These are phyloP conservation scores for Megalops atlanticus DNA, from an alignment of 2,113 vertebrate genomes.

Conservation along the genomic window DNA sequence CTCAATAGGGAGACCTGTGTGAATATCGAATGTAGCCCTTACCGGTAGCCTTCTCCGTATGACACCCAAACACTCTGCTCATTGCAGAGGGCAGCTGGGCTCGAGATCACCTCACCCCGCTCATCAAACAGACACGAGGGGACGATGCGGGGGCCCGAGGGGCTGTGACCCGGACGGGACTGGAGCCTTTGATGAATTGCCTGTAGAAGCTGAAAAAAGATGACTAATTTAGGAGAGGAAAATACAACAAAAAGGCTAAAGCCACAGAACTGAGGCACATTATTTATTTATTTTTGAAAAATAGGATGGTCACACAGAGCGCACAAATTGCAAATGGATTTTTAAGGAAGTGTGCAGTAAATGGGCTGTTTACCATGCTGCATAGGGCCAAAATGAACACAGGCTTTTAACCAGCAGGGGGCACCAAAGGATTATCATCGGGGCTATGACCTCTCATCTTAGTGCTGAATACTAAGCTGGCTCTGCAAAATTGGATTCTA, in stretches of 20 bases:
- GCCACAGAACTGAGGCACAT: no score
- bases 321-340: conserved; percentile 62
- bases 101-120: conserved; percentile 47
- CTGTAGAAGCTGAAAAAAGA: conserved; percentile 38
- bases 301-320: conserved; percentile 21
- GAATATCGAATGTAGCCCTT: conserved; percentile 37
- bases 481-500: no score
- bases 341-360: conserved; percentile 71
- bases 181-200: conserved; percentile 50
- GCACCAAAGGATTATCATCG: conserved; percentile 78
- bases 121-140: conserved; percentile 30
- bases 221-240: neutral
- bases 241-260: no score
- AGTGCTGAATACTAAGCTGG: conserved; percentile 9
- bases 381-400: conserved; percentile 68
- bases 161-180: conserved; percentile 23
- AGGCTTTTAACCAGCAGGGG: conserved; percentile 80
- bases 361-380: conserved; percentile 63
- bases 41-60: conserved; percentile 42
- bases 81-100: conserved; percentile 41
- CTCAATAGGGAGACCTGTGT: conserved; percentile 44
- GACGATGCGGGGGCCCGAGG: conserved; percentile 1
- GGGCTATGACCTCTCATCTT: conserved; percentile 63
- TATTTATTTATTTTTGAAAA: conserved; percentile 22
- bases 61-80: conserved; percentile 50